Evolutionary conservation across 1,140 invertebrate species (phyloP).

Genomic region (Drosophila tristis): DNA sequence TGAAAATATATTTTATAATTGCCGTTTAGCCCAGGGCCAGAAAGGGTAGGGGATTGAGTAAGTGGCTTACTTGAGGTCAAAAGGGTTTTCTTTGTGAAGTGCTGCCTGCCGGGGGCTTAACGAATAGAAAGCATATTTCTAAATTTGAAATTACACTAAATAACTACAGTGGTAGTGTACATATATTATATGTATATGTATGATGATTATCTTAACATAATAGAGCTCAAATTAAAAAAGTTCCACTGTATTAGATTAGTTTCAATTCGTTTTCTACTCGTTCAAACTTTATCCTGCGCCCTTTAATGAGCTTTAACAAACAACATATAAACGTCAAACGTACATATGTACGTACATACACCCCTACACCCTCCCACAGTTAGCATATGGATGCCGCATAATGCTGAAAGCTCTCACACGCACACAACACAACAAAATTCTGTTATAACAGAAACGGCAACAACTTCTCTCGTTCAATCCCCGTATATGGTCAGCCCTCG

Average conservation of each 20-base stretch:
- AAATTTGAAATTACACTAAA: no score
- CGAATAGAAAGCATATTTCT: not conserved
- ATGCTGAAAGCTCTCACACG: constrained; percentile 35
- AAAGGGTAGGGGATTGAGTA: not conserved
- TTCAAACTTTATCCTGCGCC: not conserved
- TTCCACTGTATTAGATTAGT: not conserved
- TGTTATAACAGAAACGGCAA: constrained; percentile 21
- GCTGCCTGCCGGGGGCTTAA: not conserved
- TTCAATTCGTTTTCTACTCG: constrained; percentile 5
- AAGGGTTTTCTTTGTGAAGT: constrained; percentile 28
- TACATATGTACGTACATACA: no score
- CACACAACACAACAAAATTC: constrained; percentile 16
- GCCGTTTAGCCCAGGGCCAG: constrained; percentile 25
- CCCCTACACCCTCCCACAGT: no score
- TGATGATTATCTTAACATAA: no score
- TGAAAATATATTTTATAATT: constrained; percentile 76
- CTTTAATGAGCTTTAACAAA: not conserved
- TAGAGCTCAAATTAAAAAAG: not conserved
- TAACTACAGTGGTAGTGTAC: no score
- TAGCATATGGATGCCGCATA: constrained; percentile 12
- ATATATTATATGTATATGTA: no score
- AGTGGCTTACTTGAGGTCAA: constrained; percentile 43
- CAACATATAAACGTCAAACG: not conserved
- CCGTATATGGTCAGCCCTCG: constrained; percentile 30
- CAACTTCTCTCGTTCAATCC: constrained; percentile 16